A percentile compares a stretch with the other conserved stretches of the same genome.
Evolutionary conservation across 2,888 invertebrate genomes (phyloP).

Genomic region (Tridacna gigas): DNA sequence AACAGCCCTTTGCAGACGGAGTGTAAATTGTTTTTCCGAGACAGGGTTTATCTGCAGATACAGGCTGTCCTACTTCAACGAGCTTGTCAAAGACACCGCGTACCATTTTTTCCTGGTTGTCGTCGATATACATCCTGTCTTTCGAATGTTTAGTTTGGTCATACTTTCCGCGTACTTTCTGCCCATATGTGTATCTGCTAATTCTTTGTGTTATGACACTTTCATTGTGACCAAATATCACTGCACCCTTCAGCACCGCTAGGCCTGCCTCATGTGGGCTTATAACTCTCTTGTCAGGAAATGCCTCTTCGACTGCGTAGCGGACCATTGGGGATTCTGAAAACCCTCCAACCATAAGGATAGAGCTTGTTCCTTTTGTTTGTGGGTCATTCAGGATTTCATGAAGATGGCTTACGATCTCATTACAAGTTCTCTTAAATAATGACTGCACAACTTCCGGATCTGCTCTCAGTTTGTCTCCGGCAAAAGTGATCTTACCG

Average conservation of each 20-base stretch:
- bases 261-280: conserved; percentile 54
- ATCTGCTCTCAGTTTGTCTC: conserved; percentile 47
- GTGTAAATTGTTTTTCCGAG: neutral
- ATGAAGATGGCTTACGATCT: conserved; percentile 21
- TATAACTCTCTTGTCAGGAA: conserved; percentile 41
- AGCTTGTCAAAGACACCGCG: conserved; percentile 35
- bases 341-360: conserved; percentile 63
- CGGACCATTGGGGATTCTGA: conserved; percentile 51
- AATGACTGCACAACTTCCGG: conserved; percentile 27
- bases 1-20: neutral
- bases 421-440: conserved; percentile 13
- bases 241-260: conserved; percentile 30
- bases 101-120: neutral
- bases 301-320: conserved; percentile 28
- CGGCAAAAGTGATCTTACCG: conserved; percentile 36
- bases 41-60: conserved; percentile 19
- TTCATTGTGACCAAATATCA: conserved; percentile 53
- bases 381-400: conserved; percentile 18
- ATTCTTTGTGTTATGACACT: conserved; percentile 42
- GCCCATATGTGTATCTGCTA: conserved; percentile 50
- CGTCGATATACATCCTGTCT: neutral
- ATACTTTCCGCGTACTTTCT: neutral
- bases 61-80: conserved; percentile 40
- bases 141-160: conserved; percentile 21
- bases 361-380: conserved; percentile 23